Evolutionary conservation across 2,113 vertebrate species (phyloP), one percentile per base, ranked within the genome.

Genomic region (Dicrurus megarhynchus): DNA sequence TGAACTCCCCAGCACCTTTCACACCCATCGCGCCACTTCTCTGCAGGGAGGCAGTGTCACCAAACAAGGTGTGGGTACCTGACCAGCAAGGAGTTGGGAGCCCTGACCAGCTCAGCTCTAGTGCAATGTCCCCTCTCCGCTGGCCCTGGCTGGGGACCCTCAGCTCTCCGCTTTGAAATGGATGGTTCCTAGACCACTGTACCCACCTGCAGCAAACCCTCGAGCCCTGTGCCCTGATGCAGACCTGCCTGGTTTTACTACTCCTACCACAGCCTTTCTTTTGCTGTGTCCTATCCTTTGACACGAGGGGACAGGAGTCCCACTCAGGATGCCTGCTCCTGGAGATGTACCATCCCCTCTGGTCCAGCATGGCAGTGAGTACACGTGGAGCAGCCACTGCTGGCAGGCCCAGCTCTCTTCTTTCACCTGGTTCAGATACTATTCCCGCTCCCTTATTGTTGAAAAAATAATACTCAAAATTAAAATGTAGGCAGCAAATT

Each of bases 401-500:
- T 1, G 10, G 35, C 0, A 4, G 39, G 50, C 60, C 56, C 32
- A 47, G 78, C 71, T 90, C 87, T 42, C 71, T 89, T 53, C 61
- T 60, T 41, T 95, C 78, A 94, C 95, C 92, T 87, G 65, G 27
- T 64, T 95, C 7, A 30, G 83, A 60, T 96, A 94, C 84, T 89
- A 96, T 92, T 94, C 69, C 90, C 46, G 65, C 90, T 96, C 95
- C 80, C 88, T 96, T 94, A 89, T 71, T 95, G 95, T 94, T 95
- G 95, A 78, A 94, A 95, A 96, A 93, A 93, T 94, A 94, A 94
- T 12, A 4, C 59, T 92, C 89, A 84, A 76, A 96, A 97, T 95
- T 92, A 95, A 97, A 96, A 94, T 44, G 91, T 89, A 93, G 93
- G 95, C 91, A 89, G 91, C 81, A 94, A 95, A 97, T 91, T 92